phyloP scores from a whole-genome alignment of 1,140 invertebrate species.

The Phortica variegata region DNA sequence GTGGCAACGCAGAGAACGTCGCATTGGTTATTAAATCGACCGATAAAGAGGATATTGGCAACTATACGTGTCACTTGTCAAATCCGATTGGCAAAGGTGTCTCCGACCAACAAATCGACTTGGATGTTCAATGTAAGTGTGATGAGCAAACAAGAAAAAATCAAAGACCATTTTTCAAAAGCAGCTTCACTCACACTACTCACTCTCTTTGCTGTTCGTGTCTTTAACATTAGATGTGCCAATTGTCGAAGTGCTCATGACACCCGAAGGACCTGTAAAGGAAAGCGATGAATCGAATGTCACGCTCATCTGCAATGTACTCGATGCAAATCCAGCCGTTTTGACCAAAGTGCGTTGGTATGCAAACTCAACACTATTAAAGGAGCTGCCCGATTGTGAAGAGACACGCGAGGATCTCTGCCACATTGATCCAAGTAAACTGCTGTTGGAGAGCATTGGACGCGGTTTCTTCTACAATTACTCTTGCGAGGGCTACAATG shows the following conservation, averaged over 20 bases:
- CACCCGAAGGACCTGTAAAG: slow-evolving; percentile 71
- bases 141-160: not conserved
- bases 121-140: slow-evolving; percentile 79
- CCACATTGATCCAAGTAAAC: slow-evolving; percentile 80
- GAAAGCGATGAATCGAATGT: slow-evolving; percentile 80
- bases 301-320: slow-evolving; percentile 77
- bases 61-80: slow-evolving; percentile 75
- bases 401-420: slow-evolving; percentile 63
- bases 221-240: slow-evolving; percentile 66
- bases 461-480: slow-evolving; percentile 89
- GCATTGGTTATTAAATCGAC: slow-evolving; percentile 76
- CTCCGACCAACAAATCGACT: slow-evolving; percentile 69
- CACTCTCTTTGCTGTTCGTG: not conserved
- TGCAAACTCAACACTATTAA: slow-evolving; percentile 76
- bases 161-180: not conserved
- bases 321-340: slow-evolving; percentile 67
- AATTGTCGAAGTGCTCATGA: slow-evolving; percentile 74
- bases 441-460: slow-evolving; percentile 77
- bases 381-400: slow-evolving; percentile 78
- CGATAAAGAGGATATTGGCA: slow-evolving; percentile 73
- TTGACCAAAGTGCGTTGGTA: slow-evolving; percentile 77
- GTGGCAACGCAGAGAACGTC: slow-evolving; percentile 71
- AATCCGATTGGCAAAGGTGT: slow-evolving; percentile 69
- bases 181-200: too few species aligned
- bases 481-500: slow-evolving; percentile 83